Evolutionary conservation across 2,113 vertebrate genomes (phyloP), one percentile per base, ranked within the genome.

Genomic region (Cyanistes caeruleus): DNA sequence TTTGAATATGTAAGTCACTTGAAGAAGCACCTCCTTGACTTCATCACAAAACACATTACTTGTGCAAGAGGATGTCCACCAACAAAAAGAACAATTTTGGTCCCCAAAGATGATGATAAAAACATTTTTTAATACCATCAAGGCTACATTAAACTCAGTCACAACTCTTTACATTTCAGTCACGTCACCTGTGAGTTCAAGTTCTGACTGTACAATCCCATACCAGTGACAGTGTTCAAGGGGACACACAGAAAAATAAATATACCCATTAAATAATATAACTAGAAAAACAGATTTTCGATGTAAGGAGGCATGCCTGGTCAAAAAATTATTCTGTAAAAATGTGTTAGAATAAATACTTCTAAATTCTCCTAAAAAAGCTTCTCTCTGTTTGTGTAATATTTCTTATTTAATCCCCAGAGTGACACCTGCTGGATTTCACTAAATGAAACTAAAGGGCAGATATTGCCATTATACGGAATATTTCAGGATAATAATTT

Each of bases 371-470:
- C 39, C 44, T n/a, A 30, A 39, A 78, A 18, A 59, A 31, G 7
- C 8, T 35, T 46, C 12, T 31, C 10, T 55, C 22, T 55, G 3
- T 37, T 77, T 65, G 31, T 16, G 17, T 62, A 91, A 81, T 41
- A 53, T 37, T 84, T 60, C 49, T 72, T 63, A 84, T 67, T 90
- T 93, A 97, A 93, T 93, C 90, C 93, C 95, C 97, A 97, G 95
- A 96, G 95, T 97, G 95, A 97, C 96, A 97, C 94, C 94, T 97
- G 91, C 97, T 96, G 95, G 95, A 94, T 91, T 92, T 84, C 49
- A 76, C 43, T 28, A 70, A 83, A 43, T 94, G 89, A 89, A 89
- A 85, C 52, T n/a, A 73, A 94, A 87, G 31, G 52, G 8, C 31
- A 70, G 65, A 51, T 65, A 74, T 19, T 51, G 12, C 41, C 46